Conservation (phyloP, 2,797 vertebrate genomes). For the Hapalemur alaotrensis region DNA sequence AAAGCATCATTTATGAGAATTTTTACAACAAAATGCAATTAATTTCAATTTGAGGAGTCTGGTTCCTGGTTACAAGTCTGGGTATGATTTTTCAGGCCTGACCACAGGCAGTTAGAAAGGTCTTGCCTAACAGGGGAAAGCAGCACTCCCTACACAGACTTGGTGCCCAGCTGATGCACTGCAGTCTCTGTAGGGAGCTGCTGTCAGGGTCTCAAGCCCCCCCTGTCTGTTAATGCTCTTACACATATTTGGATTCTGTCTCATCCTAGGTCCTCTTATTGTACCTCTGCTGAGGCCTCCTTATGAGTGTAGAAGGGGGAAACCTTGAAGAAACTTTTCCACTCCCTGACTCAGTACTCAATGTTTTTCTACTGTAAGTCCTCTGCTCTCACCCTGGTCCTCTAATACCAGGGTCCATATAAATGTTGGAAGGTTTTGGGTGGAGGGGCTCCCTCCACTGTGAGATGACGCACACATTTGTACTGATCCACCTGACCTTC, state of each 20-base stretch:
- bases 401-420: background rate
- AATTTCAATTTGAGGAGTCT: background rate
- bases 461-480: rapidly evolving
- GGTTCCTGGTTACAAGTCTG: background rate
- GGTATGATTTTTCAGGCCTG: background rate
- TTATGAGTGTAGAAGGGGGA: background rate
- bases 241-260: background rate
- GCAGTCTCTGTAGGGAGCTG: background rate
- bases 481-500: background rate
- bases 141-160: background rate
- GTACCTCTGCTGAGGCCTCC: background rate
- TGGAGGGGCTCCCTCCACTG: no score
- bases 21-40: background rate
- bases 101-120: background rate
- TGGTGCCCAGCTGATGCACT: no score
- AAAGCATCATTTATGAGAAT: background rate
- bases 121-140: background rate
- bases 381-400: background rate
- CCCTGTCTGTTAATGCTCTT: background rate
- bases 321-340: background rate
- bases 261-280: background rate
- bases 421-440: background rate
- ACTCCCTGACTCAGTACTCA: background rate
- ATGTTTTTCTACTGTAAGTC: background rate
- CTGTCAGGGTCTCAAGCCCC: background rate